phyloP scores from a whole-genome alignment of 2,888 invertebrate species.

The Melikaiella ostensackeni region DNA sequence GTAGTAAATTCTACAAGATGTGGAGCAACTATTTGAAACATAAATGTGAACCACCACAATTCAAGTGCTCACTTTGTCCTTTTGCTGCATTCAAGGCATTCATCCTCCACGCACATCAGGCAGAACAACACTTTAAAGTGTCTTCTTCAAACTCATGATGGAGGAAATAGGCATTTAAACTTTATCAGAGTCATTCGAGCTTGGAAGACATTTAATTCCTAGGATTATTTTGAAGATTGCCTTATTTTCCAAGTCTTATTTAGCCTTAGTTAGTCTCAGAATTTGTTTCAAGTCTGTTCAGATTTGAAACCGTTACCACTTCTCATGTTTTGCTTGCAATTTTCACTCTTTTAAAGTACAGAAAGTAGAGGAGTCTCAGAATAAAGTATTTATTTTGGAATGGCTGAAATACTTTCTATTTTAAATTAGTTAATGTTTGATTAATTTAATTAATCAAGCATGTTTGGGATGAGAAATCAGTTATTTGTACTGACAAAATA shows the following conservation, averaged over 20 bases:
- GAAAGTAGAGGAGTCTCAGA: background rate
- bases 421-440: no score
- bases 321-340: background rate
- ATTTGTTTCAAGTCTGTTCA: background rate
- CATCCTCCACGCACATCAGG: constrained; percentile 76
- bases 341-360: background rate
- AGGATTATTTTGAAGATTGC: constrained; percentile 16
- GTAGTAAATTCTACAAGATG: constrained; percentile 78
- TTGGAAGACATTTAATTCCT: background rate
- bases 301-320: background rate
- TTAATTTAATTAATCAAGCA: no score
- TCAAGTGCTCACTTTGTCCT: constrained; percentile 74
- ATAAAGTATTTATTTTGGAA: background rate
- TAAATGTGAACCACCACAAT: constrained; percentile 76
- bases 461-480: no score
- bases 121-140: constrained; percentile 75
- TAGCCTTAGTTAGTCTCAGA: background rate
- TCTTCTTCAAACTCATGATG: constrained; percentile 69
- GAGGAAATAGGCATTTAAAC: constrained; percentile 41
- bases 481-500: no score
- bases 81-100: constrained; percentile 76
- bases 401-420: background rate
- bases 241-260: background rate
- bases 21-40: constrained; percentile 77
- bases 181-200: constrained; percentile 22